phyloP scores from a whole-genome alignment of 37 sponge, comb jelly and placozoan genomes.

The Amphimedon queenslandica region DNA sequence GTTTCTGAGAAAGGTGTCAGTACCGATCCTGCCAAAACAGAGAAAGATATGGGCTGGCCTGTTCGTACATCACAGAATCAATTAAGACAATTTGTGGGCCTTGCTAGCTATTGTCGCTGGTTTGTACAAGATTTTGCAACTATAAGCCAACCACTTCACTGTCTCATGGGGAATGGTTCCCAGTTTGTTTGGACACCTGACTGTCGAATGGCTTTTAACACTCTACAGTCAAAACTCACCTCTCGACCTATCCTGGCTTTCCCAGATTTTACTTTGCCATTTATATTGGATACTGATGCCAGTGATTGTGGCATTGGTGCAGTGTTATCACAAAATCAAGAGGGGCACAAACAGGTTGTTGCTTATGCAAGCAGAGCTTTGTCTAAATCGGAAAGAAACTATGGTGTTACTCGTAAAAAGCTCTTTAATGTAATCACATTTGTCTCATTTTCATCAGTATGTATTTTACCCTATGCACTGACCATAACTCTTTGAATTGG shows the following conservation, averaged over 20 bases:
- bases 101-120: conserved; percentile 5
- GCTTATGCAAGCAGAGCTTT: conserved; percentile 16
- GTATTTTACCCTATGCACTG: conserved; percentile 1
- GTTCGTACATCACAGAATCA: conserved; percentile 2
- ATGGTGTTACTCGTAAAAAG: neutral
- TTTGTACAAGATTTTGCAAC: conserved; percentile 9
- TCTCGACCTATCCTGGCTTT: conserved; percentile 12
- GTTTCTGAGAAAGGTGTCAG: conserved; percentile 14
- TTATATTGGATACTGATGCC: conserved; percentile 34
- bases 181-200: conserved; percentile 16
- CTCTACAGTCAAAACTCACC: neutral
- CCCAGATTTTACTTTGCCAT: conserved; percentile 12
- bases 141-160: conserved; percentile 15
- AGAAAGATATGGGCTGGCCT: conserved; percentile 4
- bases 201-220: conserved; percentile 7
- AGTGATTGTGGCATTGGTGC: conserved; percentile 19
- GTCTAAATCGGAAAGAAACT: neutral
- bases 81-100: conserved; percentile 11
- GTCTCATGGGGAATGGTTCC: conserved; percentile 2
- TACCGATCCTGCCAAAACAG: conserved; percentile 1
- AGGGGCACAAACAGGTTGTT: conserved; percentile 12
- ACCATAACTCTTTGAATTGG: conserved; percentile 2
- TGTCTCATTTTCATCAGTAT: neutral
- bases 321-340: conserved; percentile 3
- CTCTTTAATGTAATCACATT: neutral